Evolutionary conservation across 2,888 invertebrate genomes (phyloP).

Genomic region (Liposcelis brunnea): DNA sequence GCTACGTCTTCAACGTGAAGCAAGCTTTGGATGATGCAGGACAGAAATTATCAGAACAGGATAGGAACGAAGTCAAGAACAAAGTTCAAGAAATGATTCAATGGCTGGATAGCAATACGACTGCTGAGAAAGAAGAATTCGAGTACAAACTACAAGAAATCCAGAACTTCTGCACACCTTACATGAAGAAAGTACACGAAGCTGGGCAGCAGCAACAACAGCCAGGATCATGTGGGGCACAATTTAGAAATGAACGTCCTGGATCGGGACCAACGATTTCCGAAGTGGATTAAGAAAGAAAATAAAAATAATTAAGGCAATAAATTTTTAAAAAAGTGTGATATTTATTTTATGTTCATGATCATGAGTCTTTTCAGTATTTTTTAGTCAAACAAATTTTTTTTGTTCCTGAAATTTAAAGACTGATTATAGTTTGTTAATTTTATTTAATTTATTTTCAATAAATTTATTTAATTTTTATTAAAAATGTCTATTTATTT

Average conservation of each 20-base stretch:
- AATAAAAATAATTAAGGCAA: too few species aligned
- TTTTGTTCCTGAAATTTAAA: too few species aligned
- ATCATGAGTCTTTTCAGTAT: too few species aligned
- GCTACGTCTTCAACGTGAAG: slow-evolving; percentile 24
- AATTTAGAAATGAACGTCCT: neutral
- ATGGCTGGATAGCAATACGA: slow-evolving; percentile 31
- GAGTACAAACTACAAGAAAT: slow-evolving; percentile 27
- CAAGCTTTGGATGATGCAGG: slow-evolving; percentile 24
- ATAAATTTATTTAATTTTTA: too few species aligned
- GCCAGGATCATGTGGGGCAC: neutral
- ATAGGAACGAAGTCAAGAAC: slow-evolving; percentile 23
- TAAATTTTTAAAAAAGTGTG: too few species aligned
- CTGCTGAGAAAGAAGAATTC: slow-evolving; percentile 30
- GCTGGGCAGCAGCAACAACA: slow-evolving; percentile 18
- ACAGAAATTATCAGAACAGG: slow-evolving; percentile 24
- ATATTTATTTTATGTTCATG: too few species aligned
- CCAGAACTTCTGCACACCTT: slow-evolving; percentile 25
- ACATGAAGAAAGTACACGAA: slow-evolving; percentile 30
- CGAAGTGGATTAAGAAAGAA: neutral
- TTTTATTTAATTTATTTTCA: too few species aligned
- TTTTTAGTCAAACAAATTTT: too few species aligned
- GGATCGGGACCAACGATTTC: neutral
- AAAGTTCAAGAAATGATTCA: slow-evolving; percentile 24
- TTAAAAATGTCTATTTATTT: too few species aligned
- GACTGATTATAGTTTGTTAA: too few species aligned